A percentile compares a stretch with the other conserved stretches of the same genome.
Conservation (phyloP, 1,140 invertebrate species). For the Drosophila pruinosa region DNA sequence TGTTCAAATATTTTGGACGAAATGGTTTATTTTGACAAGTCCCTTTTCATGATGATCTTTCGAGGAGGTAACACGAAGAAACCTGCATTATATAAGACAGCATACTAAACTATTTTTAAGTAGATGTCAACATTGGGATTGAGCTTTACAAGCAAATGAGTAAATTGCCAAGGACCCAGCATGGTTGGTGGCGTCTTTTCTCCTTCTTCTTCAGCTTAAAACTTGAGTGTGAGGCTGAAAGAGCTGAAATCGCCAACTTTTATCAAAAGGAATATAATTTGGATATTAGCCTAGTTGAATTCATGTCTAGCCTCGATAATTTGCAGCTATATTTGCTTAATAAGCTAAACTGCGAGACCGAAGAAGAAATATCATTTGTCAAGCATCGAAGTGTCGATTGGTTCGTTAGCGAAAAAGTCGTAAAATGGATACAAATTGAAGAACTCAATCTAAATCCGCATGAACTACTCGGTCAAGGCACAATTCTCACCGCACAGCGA, state of each 20-base stretch:
- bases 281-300: not conserved
- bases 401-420: slow-evolving; percentile 8
- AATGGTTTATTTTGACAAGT: slow-evolving; percentile 28
- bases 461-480: slow-evolving; percentile 13
- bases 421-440: slow-evolving; percentile 7
- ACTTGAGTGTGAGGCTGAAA: slow-evolving; percentile 2
- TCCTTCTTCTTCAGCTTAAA: slow-evolving; percentile 26
- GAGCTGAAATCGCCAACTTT: slow-evolving; percentile 12
- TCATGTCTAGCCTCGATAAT: not conserved
- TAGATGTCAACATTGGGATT: slow-evolving; percentile 26
- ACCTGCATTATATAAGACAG: too few relatives aligned
- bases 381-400: slow-evolving; percentile 21
- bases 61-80: slow-evolving; percentile 18
- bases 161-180: slow-evolving; percentile 13
- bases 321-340: slow-evolving; percentile 10
- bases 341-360: slow-evolving; percentile 4
- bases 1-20: slow-evolving; percentile 24
- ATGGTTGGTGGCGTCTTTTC: slow-evolving; percentile 42
- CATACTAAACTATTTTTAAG: too few relatives aligned
- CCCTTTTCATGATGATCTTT: slow-evolving; percentile 9
- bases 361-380: slow-evolving; percentile 27
- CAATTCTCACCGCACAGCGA: slow-evolving; percentile 15
- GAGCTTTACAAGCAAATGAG: slow-evolving; percentile 27
- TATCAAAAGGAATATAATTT: slow-evolving; percentile 18
- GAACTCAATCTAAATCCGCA: not conserved